Percentiles rank a stretch among this genome's conserved stretches.
Evolutionary conservation across 2,797 vertebrate genomes (phyloP).

Genomic region (Liparis tanakae): DNA sequence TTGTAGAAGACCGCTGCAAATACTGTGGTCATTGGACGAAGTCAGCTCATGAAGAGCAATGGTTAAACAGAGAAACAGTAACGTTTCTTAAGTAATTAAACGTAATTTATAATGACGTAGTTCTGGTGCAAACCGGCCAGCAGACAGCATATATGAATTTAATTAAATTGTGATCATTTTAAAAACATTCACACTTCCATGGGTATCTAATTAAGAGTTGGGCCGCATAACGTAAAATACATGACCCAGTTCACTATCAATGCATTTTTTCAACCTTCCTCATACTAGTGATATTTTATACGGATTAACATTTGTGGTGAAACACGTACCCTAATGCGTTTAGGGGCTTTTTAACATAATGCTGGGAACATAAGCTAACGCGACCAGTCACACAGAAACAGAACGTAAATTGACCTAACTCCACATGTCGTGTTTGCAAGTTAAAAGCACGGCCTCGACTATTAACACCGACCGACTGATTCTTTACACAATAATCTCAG

Average conservation of each 20-base stretch:
- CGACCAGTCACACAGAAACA: background rate
- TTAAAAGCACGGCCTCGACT: background rate
- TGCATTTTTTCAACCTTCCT: background rate
- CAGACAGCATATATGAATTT: background rate
- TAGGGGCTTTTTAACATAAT: background rate
- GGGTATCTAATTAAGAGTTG: background rate
- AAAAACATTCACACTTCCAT: background rate
- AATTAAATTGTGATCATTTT: background rate
- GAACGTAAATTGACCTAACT: background rate
- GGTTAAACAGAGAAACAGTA: background rate
- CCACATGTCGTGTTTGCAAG: background rate
- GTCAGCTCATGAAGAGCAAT: background rate
- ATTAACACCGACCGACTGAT: fast-evolving
- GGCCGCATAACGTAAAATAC: background rate
- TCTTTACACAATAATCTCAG: background rate
- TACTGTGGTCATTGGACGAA: fast-evolving
- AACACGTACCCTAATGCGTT: background rate
- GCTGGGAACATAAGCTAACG: conserved; percentile 1
- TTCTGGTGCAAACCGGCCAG: background rate
- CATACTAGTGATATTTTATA: too few relatives aligned
- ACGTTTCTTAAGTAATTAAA: background rate
- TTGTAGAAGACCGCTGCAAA: background rate
- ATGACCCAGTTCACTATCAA: background rate
- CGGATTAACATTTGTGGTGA: background rate
- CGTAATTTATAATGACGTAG: background rate